Base-by-base conservation (phyloP, 2,113 vertebrate genomes). In the Gadus macrocephalus region DNA sequence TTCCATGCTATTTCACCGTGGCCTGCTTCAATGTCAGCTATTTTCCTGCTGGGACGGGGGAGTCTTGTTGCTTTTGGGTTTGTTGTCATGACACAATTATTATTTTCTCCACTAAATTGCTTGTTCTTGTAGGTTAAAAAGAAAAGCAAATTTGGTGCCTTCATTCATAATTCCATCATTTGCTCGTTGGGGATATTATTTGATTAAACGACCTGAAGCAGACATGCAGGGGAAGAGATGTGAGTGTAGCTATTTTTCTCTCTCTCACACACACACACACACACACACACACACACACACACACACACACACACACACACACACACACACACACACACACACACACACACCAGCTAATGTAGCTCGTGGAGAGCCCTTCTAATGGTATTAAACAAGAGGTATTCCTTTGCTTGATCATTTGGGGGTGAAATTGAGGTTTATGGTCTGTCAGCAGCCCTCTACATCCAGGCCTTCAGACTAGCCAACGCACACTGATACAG, bases 131-230 rank as follows among this genome's bases (percentile, higher is more conserved):
- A 49, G 8, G 42, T 11, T 49, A 49, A 49, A 12, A 49, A 49
- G 9, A 2, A 49, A 49, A 49, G 42, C 42, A 9, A 9, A 49
- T 49, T 49, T 12, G 12, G 42, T 14, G 11, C 42, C 12, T 9
- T 49, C 8, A 49, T 49, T 82, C 83, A 75, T 78, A 68, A 81
- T 73, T 59, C 64, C 56, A 72, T 69, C 67, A 80, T 81, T 86
- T 81, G 77, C 70, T 83, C 64, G 73, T 79, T 70, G 19, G 19
- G 55, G 55, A 55, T 27, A 58, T n/a, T 64, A 77, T 90, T 81
- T 84, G 81, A 87, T 84, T 84, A 81, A 75, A 81, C 79, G 77
- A 86, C 82, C 85, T 87, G 82, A 90, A 85, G 86, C 84, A 85
- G 82, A 85, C 87, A 85, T 83, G 79, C 78, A 79, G 79, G 87